Evolutionary conservation across 2,113 vertebrate species (phyloP).

Genomic region (Erythrolamprus reginae): DNA sequence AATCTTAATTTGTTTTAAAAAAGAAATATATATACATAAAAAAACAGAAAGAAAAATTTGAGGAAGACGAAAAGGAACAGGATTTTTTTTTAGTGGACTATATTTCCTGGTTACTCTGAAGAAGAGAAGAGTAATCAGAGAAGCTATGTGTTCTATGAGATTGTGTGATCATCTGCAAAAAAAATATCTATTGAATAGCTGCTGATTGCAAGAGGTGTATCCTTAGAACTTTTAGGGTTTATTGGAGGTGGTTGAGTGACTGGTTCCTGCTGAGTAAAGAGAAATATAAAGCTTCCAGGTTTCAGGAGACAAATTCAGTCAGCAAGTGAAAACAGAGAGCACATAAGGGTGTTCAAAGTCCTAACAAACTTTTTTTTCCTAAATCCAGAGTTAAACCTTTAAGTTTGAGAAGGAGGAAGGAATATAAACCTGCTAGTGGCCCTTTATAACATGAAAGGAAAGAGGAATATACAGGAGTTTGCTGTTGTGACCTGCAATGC

Average conservation of each 20-base stretch:
- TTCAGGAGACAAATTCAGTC: background rate
- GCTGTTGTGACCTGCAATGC: background rate
- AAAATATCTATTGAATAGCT: background rate
- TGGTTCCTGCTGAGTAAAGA: background rate
- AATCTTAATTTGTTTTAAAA: too few relatives aligned
- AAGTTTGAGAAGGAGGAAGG: background rate
- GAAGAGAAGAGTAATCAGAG: background rate
- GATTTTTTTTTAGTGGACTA: background rate
- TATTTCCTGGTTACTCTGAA: background rate
- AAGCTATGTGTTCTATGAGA: background rate
- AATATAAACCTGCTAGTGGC: background rate
- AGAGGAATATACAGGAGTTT: background rate
- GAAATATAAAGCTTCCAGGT: background rate
- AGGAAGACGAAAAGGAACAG: too few relatives aligned
- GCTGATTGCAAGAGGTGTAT: background rate
- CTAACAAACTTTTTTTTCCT: background rate
- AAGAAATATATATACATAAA: too few relatives aligned
- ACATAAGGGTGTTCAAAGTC: background rate
- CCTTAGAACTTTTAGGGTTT: background rate
- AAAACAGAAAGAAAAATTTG: too few relatives aligned
- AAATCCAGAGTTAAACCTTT: background rate
- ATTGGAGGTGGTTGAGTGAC: background rate
- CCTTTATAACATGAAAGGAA: background rate
- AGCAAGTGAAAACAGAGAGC: background rate
- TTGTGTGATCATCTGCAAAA: background rate